A percentile compares a stretch with the other conserved stretches of the same genome.
These are phyloP conservation scores for Lycia hirtaria DNA, from an alignment of 2,888 invertebrate genomes.

Conservation along the genomic window DNA sequence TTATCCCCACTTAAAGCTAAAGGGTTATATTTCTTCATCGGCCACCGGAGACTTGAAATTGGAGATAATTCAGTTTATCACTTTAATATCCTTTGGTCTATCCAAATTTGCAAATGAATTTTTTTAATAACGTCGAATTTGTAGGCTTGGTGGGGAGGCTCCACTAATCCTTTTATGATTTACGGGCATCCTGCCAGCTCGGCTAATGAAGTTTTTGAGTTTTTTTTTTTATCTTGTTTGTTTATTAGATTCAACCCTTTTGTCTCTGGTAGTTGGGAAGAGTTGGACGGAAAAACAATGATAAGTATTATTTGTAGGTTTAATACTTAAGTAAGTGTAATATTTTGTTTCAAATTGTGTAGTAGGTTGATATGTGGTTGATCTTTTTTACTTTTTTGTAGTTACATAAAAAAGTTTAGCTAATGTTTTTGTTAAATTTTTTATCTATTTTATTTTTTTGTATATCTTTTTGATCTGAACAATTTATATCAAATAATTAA, in stretches of 20 bases:
- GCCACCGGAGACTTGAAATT: constrained; percentile 56
- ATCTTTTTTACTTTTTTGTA: no score
- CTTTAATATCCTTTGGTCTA: constrained; percentile 82
- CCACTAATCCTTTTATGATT: constrained; percentile 76
- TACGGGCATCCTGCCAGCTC: constrained; percentile 55
- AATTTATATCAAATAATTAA: no score
- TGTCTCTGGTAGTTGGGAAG: constrained; percentile 31
- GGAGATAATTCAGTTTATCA: constrained; percentile 81
- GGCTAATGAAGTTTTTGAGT: constrained; percentile 59
- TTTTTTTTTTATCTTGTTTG: constrained; percentile 51
- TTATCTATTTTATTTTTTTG: no score
- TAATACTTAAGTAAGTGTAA: no score
- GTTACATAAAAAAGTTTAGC: no score
- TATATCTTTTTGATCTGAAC: no score
- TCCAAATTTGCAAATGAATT: constrained; percentile 84
- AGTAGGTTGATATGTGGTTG: no score
- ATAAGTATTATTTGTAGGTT: no score
- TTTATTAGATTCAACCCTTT: constrained; percentile 57
- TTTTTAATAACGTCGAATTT: constrained; percentile 83
- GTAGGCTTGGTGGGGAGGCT: constrained; percentile 58
- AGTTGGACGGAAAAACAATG: background rate
- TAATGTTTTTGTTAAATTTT: no score
- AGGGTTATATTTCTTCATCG: constrained; percentile 55
- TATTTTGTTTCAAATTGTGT: no score
- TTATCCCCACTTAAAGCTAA: constrained; percentile 38